Evolutionary conservation across 2,797 vertebrate genomes (phyloP).

Genomic region (Petrocephalus sullivani): DNA sequence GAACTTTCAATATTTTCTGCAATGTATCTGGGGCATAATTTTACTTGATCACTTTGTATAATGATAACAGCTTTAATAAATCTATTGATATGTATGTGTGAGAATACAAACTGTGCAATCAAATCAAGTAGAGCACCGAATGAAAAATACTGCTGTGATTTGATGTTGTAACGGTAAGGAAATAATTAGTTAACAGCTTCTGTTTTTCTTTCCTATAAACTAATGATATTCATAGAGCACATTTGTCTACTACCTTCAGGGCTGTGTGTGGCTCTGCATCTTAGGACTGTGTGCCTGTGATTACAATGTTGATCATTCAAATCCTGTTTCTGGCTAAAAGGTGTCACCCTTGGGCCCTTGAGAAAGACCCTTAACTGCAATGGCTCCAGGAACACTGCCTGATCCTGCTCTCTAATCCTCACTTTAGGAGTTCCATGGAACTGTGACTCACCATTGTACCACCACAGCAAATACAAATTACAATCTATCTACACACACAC

Average conservation of each 20-base stretch:
- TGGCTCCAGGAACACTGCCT: no score
- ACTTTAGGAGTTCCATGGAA: no score
- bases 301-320: not conserved
- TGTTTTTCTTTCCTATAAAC: not conserved
- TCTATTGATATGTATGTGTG: not conserved
- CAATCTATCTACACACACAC: no score
- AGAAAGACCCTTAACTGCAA: no score
- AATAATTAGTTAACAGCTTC: not conserved
- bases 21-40: not conserved
- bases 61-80: constrained; percentile 9
- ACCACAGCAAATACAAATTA: no score
- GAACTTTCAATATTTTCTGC: constrained; percentile 23
- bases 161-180: not conserved
- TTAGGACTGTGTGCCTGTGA: not conserved
- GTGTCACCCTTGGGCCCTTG: not conserved
- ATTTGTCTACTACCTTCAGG: not conserved
- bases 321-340: not conserved
- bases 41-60: not conserved
- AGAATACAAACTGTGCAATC: not conserved
- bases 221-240: not conserved
- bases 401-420: no score
- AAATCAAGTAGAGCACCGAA: not conserved
- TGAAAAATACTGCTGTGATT: not conserved
- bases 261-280: not conserved
- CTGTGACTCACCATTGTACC: no score